phyloP scores from a whole-genome alignment of 2,797 vertebrate genomes.

The Carapus acus region DNA sequence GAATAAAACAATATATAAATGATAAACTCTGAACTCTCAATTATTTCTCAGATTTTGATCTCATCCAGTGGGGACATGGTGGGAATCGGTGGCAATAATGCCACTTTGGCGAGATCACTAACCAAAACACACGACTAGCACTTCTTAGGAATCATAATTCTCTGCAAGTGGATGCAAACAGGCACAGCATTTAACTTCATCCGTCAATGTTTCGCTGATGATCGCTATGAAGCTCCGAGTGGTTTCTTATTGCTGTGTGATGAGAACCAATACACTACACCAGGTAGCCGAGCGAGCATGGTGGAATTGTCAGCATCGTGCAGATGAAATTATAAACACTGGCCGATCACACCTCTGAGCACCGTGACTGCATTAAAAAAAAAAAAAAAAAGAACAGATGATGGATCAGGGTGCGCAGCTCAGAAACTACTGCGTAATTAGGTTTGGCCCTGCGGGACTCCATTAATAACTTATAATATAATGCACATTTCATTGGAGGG shows the following conservation, averaged over 20 bases:
- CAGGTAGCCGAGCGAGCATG: slow-evolving; percentile 16
- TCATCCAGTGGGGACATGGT: no score
- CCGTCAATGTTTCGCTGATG: no score
- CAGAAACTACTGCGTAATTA: slow-evolving; percentile 68
- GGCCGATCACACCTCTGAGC: slow-evolving; percentile 56
- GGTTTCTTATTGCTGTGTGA: background rate
- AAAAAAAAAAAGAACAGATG: slow-evolving; percentile 61
- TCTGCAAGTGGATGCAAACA: no score
- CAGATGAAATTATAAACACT: slow-evolving; percentile 65
- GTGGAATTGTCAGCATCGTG: slow-evolving; percentile 45
- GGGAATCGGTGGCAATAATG: no score
- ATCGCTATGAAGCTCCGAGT: background rate
- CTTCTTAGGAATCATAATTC: no score
- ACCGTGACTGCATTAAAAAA: slow-evolving; percentile 49
- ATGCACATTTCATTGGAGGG: slow-evolving; percentile 71
- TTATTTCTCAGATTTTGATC: no score
- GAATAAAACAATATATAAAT: no score
- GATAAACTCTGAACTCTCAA: no score
- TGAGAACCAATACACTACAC: slow-evolving; percentile 8
- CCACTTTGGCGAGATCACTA: no score
- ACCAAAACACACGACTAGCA: no score
- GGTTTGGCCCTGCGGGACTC: slow-evolving; percentile 65
- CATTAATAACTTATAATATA: slow-evolving; percentile 72
- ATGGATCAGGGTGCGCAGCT: slow-evolving; percentile 33
- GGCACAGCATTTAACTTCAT: no score